A percentile compares a stretch with the other conserved stretches of the same genome.
phyloP scores from a whole-genome alignment of 64 coral and sea anemone genomes.

The Pachyseris speciosa region DNA sequence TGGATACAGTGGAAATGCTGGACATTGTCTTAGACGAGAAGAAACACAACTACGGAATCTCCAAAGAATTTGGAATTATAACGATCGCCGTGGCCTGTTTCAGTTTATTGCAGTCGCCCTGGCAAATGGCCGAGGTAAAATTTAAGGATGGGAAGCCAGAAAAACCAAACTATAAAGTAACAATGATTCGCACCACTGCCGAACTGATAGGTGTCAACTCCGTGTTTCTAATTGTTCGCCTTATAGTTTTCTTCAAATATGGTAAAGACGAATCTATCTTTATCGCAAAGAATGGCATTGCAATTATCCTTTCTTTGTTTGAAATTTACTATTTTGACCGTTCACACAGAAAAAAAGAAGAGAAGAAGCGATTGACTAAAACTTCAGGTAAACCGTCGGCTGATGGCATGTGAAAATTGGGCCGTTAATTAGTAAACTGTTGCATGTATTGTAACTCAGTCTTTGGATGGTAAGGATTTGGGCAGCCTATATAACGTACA shows the following conservation, averaged over 20 bases:
- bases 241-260: constrained; percentile 30
- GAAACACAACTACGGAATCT: too few species aligned
- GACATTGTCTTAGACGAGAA: too few species aligned
- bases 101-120: constrained; percentile 3
- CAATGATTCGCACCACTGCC: background rate
- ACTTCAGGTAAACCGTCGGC: too few species aligned
- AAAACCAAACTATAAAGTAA: background rate
- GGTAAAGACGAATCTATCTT: constrained; percentile 54
- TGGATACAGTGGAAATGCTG: too few species aligned
- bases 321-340: constrained; percentile 45
- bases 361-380: too few species aligned
- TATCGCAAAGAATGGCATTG: constrained; percentile 70
- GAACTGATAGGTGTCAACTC: constrained; percentile 59
- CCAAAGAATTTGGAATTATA: background rate
- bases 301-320: constrained; percentile 25
- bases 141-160: background rate
- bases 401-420: too few species aligned
- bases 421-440: too few species aligned
- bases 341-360: too few species aligned
- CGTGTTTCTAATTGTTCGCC: constrained; percentile 54
- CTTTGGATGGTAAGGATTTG: too few species aligned
- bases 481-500: too few species aligned
- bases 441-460: too few species aligned
- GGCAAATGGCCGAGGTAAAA: constrained; percentile 40
- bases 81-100: constrained; percentile 37